Evolutionary conservation across 2,888 invertebrate species (phyloP).

Genomic region (Plagodis pulveraria): DNA sequence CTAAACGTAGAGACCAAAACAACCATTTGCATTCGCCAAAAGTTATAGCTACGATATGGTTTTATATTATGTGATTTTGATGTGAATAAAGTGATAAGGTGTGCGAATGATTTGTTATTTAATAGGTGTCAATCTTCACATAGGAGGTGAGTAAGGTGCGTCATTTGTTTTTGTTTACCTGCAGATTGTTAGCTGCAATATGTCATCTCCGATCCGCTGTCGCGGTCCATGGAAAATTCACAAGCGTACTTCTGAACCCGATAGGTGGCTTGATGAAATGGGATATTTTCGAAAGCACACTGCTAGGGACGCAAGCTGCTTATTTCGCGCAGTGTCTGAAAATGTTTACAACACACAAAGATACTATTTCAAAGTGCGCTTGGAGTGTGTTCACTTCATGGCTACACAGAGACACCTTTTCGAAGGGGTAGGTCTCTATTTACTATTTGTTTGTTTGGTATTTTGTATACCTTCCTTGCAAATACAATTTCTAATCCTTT

Average conservation of each 20-base stretch:
- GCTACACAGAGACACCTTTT: constrained; percentile 86
- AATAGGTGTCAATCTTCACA: background rate
- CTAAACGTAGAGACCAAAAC: constrained; percentile 74
- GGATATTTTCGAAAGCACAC: constrained; percentile 94
- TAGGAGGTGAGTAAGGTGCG: constrained; percentile 45
- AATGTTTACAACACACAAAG: constrained; percentile 89
- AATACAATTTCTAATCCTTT: constrained; percentile 35
- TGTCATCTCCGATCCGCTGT: constrained; percentile 79
- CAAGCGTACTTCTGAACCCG: constrained; percentile 82
- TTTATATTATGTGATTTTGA: constrained; percentile 33
- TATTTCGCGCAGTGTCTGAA: constrained; percentile 95
- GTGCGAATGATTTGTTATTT: constrained; percentile 22
- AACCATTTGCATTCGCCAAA: constrained; percentile 76
- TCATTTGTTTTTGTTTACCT: constrained; percentile 83
- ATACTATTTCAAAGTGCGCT: constrained; percentile 90
- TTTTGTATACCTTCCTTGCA: background rate
- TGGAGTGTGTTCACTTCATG: constrained; percentile 90
- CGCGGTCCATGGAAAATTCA: constrained; percentile 80
- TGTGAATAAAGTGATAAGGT: constrained; percentile 15
- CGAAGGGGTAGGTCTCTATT: constrained; percentile 80
- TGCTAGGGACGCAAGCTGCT: constrained; percentile 94
- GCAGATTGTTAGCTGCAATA: constrained; percentile 73
- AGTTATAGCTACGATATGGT: constrained; percentile 79
- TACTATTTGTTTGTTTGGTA: background rate
- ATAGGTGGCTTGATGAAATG: constrained; percentile 91